These are phyloP conservation scores for Leptinotarsa haldemani DNA, from an alignment of 2,888 invertebrate genomes.

Conservation along the genomic window DNA sequence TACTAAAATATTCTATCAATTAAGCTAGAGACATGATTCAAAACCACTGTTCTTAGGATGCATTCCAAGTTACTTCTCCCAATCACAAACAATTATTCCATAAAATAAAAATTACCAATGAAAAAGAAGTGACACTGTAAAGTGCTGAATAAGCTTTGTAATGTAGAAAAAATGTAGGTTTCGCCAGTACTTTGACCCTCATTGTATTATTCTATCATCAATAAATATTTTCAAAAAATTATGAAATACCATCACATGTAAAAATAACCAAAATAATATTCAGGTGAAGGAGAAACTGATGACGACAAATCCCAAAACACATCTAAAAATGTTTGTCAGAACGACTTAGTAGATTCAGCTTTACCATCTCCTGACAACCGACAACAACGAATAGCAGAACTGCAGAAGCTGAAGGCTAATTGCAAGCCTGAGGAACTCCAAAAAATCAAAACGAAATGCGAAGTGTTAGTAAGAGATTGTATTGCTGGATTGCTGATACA, in stretches of 20 bases:
- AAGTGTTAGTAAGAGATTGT: constrained; percentile 82
- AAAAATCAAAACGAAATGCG: constrained; percentile 71
- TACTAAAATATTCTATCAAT: constrained; percentile 25
- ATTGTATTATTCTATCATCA: too few relatives aligned
- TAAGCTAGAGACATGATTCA: too few relatives aligned
- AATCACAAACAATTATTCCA: too few relatives aligned
- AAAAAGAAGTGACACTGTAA: too few relatives aligned
- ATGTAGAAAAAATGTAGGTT: too few relatives aligned
- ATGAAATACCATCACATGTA: too few relatives aligned
- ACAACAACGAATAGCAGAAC: constrained; percentile 75
- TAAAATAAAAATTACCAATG: too few relatives aligned
- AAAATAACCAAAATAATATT: constrained; percentile 15
- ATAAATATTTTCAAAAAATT: too few relatives aligned
- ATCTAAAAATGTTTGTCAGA: constrained; percentile 69
- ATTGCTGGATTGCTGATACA: constrained; percentile 84
- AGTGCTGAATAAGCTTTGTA: too few relatives aligned
- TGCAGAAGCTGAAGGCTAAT: constrained; percentile 80
- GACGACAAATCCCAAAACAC: constrained; percentile 60
- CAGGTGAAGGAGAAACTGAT: constrained; percentile 54
- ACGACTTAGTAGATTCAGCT: constrained; percentile 77
- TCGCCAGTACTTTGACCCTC: too few relatives aligned
- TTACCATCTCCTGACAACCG: constrained; percentile 76
- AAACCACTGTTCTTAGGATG: too few relatives aligned
- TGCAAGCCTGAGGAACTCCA: constrained; percentile 84
- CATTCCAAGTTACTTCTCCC: too few relatives aligned